Evolutionary conservation across 2,797 vertebrate species (phyloP).

Genomic region (Neosilurus mollespiculum): DNA sequence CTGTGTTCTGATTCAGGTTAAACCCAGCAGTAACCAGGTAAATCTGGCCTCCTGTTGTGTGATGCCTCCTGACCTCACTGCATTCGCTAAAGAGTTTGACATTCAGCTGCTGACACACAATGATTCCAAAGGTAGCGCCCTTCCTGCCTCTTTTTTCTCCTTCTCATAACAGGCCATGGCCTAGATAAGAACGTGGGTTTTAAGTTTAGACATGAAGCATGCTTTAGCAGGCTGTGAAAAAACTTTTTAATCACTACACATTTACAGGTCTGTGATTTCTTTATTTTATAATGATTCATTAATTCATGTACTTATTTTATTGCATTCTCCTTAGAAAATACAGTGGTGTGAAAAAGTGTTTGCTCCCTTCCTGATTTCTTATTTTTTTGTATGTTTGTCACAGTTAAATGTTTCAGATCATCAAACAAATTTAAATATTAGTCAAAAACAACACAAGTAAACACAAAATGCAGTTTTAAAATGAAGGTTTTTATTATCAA

Average conservation of each 20-base stretch:
- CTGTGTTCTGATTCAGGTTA: constrained; percentile 76
- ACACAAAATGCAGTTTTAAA: too few relatives aligned
- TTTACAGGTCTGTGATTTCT: neutral
- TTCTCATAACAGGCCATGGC: neutral
- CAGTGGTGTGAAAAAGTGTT: too few relatives aligned
- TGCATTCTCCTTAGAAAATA: too few relatives aligned
- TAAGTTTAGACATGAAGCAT: neutral
- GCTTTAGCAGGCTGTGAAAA: neutral
- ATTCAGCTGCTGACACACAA: constrained; percentile 97
- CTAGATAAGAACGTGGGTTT: constrained; percentile 13
- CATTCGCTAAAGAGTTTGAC: constrained; percentile 95
- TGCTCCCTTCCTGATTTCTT: too few relatives aligned
- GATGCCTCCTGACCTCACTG: constrained; percentile 98
- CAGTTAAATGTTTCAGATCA: too few relatives aligned
- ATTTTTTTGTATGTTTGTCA: too few relatives aligned
- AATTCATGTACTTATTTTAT: too few relatives aligned
- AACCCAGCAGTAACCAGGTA: constrained; percentile 97
- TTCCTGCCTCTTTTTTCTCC: neutral
- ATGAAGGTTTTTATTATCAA: too few relatives aligned
- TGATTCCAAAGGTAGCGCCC: constrained; percentile 88
- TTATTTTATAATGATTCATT: too few relatives aligned
- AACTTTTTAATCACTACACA: neutral
- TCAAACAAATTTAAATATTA: too few relatives aligned
- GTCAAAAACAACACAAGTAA: too few relatives aligned
- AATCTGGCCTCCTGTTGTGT: constrained; percentile 98